These are phyloP conservation scores for Rhagologus leucostigma DNA, from an alignment of 2,113 vertebrate species.

Conservation along the genomic window DNA sequence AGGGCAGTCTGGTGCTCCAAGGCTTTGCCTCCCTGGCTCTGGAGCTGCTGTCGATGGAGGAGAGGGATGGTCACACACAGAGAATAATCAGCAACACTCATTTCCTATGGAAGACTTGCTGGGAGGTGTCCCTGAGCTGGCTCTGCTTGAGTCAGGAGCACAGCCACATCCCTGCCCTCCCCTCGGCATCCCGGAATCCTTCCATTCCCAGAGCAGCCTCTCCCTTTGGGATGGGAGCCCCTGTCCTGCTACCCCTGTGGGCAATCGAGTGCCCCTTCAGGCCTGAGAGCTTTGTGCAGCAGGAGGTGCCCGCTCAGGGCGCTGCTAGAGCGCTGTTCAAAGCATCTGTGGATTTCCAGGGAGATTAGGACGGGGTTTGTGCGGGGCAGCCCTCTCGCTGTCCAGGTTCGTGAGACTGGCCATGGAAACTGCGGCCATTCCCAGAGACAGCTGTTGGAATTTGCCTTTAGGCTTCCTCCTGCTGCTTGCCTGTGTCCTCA, in stretches of 20 bases:
- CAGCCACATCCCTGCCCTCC: no score
- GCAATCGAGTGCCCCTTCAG: neutral
- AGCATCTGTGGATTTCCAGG: neutral
- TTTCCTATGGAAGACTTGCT: neutral
- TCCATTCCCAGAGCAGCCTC: neutral
- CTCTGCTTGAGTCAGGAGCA: neutral
- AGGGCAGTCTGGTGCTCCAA: neutral
- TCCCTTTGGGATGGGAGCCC: neutral
- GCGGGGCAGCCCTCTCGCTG: neutral
- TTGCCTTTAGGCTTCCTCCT: neutral
- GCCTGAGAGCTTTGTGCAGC: neutral
- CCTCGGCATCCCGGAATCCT: neutral
- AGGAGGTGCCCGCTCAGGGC: neutral
- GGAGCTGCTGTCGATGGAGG: neutral
- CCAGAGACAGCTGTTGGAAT: neutral
- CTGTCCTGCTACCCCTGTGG: neutral
- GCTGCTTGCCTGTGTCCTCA: neutral
- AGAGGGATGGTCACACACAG: fast-evolving
- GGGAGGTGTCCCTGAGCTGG: neutral
- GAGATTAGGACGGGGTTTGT: neutral
- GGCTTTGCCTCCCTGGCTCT: neutral
- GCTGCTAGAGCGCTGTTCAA: neutral
- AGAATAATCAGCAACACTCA: neutral
- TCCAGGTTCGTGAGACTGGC: neutral
- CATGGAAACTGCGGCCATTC: neutral